Conservation (phyloP, 2,113 vertebrate species). For the Ciconia maguari region DNA sequence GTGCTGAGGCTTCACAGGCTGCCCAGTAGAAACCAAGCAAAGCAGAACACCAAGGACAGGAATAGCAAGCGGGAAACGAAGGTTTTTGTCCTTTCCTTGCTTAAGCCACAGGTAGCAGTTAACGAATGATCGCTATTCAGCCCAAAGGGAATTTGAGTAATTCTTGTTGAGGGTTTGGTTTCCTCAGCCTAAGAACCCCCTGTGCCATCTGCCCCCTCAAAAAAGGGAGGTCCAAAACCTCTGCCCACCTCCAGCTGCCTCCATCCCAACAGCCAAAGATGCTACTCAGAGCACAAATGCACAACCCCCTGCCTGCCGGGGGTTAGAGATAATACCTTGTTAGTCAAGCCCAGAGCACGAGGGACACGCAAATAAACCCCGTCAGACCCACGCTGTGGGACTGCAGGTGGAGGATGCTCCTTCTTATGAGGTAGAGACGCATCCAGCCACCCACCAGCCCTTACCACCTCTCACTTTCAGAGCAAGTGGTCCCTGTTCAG, state of each 20-base stretch:
- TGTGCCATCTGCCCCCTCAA: background rate
- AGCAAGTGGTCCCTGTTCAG: background rate
- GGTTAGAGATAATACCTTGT: background rate
- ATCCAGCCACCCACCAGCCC: background rate
- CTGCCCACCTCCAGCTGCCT: background rate
- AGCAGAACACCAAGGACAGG: background rate
- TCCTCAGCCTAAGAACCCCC: background rate
- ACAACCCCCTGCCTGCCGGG: no score
- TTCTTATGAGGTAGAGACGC: background rate
- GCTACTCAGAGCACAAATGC: background rate
- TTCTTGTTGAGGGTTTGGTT: background rate
- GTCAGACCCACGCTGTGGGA: background rate
- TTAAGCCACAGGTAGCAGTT: background rate
- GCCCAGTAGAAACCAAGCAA: no score
- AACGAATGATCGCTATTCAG: background rate
- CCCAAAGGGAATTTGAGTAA: background rate
- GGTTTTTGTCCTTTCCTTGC: background rate
- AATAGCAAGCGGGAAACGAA: background rate
- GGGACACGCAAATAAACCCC: background rate
- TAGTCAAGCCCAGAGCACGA: background rate
- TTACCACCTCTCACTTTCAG: background rate
- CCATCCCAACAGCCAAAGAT: background rate
- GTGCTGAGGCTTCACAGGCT: fast-evolving
- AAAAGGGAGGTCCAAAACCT: background rate
- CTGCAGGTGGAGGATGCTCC: background rate